Evolutionary conservation across 2,797 vertebrate genomes (phyloP), one percentile per base, ranked within the genome.

Genomic region (Syncerus caffer): DNA sequence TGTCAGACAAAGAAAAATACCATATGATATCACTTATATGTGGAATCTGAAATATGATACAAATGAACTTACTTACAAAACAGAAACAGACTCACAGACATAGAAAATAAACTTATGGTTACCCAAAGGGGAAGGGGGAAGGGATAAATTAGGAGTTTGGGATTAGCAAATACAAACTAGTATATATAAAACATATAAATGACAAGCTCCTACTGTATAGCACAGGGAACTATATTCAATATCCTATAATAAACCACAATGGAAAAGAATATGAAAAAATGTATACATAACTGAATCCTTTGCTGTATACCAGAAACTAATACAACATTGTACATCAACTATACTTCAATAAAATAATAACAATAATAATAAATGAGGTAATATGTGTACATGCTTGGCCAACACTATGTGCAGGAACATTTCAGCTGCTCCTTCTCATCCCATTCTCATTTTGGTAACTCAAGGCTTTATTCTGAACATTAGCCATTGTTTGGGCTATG

Each of bases 41-140:
- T 79, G 16, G 76, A 79, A 79, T 79, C 76, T 79, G 76, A 79
- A 79, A 31, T 47, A 79, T 31, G 45, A 79, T 17, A 79, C 45
- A 79, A 79, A 79, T 50, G 27, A 50, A 79, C 16, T 50, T 79
- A 31, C 9, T 78, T 31, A 79, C 16, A 79, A 79, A 79, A 79
- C 45, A 50, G 45, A 50, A 50, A 29, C 76, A 79, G 15, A 50
- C 45, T 50, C 45, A 79, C 27, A 79, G 76, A 50, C 45, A 79
- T 11, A 51, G 29, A 79, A 79, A 51, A 79, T 31, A 79, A n/a
- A n/a, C 47, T 78, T 50, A n/a, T 2, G 47, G 76, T 50, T 19
- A 50, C 45, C 9, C 45, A 79, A 50, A 31, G 76, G 76, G 29
- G 31, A 79, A 51, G 29, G 47, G 16, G 29, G 45, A 31, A 79